These are phyloP conservation scores for Zosterops japonicus DNA, from an alignment of 2,113 vertebrate species.

Conservation along the genomic window DNA sequence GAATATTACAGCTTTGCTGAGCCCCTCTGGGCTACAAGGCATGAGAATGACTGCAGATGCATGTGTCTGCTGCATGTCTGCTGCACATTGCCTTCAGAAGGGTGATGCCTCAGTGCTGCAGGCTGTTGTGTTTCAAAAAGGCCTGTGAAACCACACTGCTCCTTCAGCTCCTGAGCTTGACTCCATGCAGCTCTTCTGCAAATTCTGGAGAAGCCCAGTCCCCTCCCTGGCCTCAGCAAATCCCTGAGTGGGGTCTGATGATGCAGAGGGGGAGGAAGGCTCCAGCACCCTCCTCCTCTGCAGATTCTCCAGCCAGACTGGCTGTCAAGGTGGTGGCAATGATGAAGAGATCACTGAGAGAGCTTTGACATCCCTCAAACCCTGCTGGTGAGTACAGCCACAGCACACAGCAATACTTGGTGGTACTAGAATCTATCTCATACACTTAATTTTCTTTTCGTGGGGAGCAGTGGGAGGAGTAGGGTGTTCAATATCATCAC, in stretches of 20 bases:
- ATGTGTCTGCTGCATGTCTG: background rate
- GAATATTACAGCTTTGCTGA: background rate
- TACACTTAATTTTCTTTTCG: background rate
- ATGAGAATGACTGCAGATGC: rapidly evolving
- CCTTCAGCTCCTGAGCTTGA: background rate
- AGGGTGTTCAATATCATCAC: background rate
- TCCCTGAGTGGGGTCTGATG: background rate
- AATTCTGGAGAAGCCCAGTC: background rate
- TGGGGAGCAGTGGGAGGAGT: background rate
- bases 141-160: background rate
- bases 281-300: background rate
- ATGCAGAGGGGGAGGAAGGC: background rate
- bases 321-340: rapidly evolving
- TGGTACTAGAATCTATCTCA: background rate
- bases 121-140: background rate
- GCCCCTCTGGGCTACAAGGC: background rate
- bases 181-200: background rate
- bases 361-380: background rate
- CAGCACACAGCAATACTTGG: background rate
- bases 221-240: background rate
- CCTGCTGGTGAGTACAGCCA: background rate
- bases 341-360: background rate
- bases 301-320: background rate
- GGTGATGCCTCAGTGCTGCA: background rate
- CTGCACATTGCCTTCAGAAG: rapidly evolving